Base-by-base conservation (phyloP, 2,797 vertebrate genomes). In the Melanogrammus aeglefinus region DNA sequence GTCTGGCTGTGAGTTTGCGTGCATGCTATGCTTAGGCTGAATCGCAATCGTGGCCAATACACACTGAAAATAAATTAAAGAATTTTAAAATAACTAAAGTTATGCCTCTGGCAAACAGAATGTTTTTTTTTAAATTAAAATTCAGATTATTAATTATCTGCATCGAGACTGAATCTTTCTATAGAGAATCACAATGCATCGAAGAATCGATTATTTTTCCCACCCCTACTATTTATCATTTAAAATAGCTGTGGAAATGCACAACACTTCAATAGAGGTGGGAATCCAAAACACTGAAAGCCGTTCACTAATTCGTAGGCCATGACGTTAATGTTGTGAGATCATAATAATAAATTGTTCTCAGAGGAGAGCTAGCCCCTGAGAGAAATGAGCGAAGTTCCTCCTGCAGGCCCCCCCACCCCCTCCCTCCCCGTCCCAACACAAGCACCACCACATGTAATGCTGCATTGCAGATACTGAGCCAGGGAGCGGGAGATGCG, bases 381-480 rank as follows among this genome's bases (percentile, higher is more conserved):
- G 76, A 76, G 80, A 87, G 79, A 82, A 82, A 74, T 8, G 76
- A 87, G 84, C 79, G 74, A 63, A 86, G 84, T 73, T 76, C 80
- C 81, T 79, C 73, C 76, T 79, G 88, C 84, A 82, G 79, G 85
- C 83, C 82, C 80, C 81, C 85, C 81, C 84, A 84, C 81, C 74
- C n/a, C 83, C 79, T 10, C 39, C 47, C 79, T n/a, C 81, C 78
- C 72, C 76, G 39, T 36, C 39, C 36, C 77, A 83, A 79, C 83
- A 83, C 81, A 63, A 66, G 80, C 81, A 85, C 90, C 79, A 83
- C 80, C 82, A 87, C 86, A 84, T 63, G 82, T 84, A 82, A 27
- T 94, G 91, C 91, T 95, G 94, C 94, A 95, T 92, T 95, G 94
- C 94, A 95, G 95, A 94, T 94, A 88, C 76, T 80, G 84, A 84